Conservation (phyloP, 2,888 invertebrate genomes). For the Macrosoma leucophasiata region DNA sequence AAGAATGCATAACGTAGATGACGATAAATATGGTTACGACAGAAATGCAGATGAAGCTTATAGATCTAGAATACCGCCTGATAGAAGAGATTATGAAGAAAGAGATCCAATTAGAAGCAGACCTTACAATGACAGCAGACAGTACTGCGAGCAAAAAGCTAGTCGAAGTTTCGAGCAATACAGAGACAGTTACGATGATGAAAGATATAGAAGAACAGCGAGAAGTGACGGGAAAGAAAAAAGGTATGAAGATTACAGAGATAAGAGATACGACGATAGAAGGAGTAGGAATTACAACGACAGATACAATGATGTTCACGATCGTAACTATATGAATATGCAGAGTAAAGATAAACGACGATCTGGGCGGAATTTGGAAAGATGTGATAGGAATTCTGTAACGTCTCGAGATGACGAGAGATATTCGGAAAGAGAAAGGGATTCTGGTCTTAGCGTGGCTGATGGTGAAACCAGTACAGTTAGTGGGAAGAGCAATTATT, state of each 20-base stretch:
- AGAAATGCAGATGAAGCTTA: slow-evolving; percentile 36
- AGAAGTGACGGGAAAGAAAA: slow-evolving; percentile 47
- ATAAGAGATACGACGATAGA: slow-evolving; percentile 36
- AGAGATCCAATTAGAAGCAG: slow-evolving; percentile 27
- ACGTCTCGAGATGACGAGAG: slow-evolving; percentile 54
- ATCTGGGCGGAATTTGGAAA: slow-evolving; percentile 39
- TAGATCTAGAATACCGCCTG: slow-evolving; percentile 27
- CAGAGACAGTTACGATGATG: slow-evolving; percentile 44
- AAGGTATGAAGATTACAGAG: slow-evolving; percentile 35
- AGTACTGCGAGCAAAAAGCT: slow-evolving; percentile 45
- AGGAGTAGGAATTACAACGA: slow-evolving; percentile 18
- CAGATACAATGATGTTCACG: slow-evolving; percentile 45
- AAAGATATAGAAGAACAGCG: slow-evolving; percentile 37
- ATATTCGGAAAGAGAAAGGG: slow-evolving; percentile 56
- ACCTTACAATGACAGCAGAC: slow-evolving; percentile 41
- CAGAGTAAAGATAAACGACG: slow-evolving; percentile 37
- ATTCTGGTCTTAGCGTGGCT: slow-evolving; percentile 60
- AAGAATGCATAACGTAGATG: slow-evolving; percentile 31
- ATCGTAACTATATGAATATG: slow-evolving; percentile 28
- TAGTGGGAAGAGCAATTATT: slow-evolving; percentile 58
- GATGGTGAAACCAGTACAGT: slow-evolving; percentile 59
- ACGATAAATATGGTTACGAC: slow-evolving; percentile 37
- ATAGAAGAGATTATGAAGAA: slow-evolving; percentile 20
- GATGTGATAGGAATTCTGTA: slow-evolving; percentile 50
- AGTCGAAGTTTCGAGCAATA: slow-evolving; percentile 55